Percentiles rank a stretch among this genome's conserved stretches.
These are phyloP conservation scores for Ibidorhyncha struthersii DNA, from an alignment of 2,113 vertebrate genomes.

Conservation along the genomic window DNA sequence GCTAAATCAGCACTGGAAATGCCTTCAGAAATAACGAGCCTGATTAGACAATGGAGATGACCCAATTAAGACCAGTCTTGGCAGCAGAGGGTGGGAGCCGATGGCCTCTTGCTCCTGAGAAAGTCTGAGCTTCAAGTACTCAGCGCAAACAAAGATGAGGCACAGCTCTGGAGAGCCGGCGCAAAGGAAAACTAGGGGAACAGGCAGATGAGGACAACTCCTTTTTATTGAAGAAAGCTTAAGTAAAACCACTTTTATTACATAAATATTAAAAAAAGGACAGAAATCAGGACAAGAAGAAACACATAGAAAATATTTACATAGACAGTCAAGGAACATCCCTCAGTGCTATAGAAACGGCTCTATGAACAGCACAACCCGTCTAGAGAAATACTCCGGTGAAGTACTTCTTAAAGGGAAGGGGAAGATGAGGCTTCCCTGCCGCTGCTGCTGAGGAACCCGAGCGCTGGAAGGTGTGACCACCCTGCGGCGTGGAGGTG, in stretches of 20 bases:
- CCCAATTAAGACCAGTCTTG: background rate
- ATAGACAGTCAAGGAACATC: background rate
- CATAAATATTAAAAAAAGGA: background rate
- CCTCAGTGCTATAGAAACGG: background rate
- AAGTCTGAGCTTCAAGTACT: background rate
- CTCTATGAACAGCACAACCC: rapidly evolving
- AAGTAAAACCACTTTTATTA: background rate
- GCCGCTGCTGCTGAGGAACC: background rate
- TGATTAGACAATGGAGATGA: background rate
- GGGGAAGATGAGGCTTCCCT: background rate
- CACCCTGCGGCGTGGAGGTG: rapidly evolving
- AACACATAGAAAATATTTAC: constrained; percentile 45
- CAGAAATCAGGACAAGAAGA: background rate
- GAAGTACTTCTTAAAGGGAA: background rate
- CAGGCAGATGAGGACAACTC: no score
- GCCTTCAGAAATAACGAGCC: background rate
- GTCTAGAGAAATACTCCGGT: rapidly evolving
- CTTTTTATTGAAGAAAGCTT: background rate
- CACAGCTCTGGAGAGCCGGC: rapidly evolving
- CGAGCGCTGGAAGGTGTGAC: background rate
- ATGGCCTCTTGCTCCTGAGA: background rate
- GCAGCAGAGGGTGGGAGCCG: background rate
- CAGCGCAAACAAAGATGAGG: background rate
- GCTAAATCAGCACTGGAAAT: background rate
- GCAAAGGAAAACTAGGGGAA: rapidly evolving